These are phyloP conservation scores for Halcyon badia DNA, from an alignment of 2,797 vertebrate species.

Conservation along the genomic window DNA sequence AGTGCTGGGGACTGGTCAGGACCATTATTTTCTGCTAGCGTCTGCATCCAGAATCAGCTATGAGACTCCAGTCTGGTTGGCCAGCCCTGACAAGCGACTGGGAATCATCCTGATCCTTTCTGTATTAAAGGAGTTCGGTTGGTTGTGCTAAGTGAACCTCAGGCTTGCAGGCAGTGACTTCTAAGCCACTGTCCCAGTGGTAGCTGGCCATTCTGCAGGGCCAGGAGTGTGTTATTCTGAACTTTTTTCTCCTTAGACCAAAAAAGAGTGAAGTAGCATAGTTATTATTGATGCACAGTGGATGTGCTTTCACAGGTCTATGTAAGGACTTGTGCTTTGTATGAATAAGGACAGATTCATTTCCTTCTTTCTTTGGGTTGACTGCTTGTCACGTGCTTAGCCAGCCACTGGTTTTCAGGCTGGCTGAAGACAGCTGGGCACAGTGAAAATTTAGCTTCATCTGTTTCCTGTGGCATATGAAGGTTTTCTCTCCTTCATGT, in stretches of 20 bases:
- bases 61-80: background rate
- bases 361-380: background rate
- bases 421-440: background rate
- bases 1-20: background rate
- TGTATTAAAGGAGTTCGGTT: background rate
- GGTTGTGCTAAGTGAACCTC: background rate
- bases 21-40: background rate
- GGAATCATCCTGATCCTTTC: background rate
- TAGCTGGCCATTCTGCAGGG: background rate
- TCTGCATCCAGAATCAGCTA: background rate
- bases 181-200: background rate
- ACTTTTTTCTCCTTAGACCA: background rate
- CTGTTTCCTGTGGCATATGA: background rate
- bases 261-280: background rate
- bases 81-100: accelerated
- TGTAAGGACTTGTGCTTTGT: background rate
- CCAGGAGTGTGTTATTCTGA: background rate
- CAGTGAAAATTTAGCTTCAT: background rate
- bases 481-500: background rate
- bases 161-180: background rate
- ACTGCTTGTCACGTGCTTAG: background rate
- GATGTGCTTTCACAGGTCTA: background rate
- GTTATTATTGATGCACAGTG: background rate
- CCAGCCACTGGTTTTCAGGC: background rate
- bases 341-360: background rate